phyloP scores from a whole-genome alignment of 2,797 vertebrate species.

The Epinephelus awoara region DNA sequence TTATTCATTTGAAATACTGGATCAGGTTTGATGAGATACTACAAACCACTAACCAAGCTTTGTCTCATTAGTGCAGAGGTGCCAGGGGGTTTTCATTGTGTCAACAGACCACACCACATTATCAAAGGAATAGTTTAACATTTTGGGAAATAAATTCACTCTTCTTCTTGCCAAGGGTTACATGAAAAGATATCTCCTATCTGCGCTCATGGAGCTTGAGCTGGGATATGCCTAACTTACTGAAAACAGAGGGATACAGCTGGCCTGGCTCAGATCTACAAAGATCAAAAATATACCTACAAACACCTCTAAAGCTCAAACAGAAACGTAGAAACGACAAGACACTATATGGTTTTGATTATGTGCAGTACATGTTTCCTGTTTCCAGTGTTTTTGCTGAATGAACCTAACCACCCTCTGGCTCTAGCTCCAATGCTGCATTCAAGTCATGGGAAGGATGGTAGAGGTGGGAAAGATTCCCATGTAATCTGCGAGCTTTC shows the following conservation, averaged over 20 bases:
- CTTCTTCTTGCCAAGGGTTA: background rate
- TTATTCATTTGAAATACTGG: conserved; percentile 28
- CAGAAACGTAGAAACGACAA: too few species aligned
- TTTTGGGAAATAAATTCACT: background rate
- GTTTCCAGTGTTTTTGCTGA: background rate
- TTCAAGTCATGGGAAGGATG: too few species aligned
- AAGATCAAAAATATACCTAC: background rate
- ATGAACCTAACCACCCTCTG: background rate
- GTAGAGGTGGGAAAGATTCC: background rate
- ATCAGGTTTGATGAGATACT: conserved; percentile 21
- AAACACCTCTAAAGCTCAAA: background rate
- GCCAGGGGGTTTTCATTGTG: background rate
- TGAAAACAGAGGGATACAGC: background rate
- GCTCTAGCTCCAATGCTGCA: background rate
- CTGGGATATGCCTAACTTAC: background rate
- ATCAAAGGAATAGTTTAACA: conserved; percentile 2
- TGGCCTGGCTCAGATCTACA: background rate
- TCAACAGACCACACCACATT: background rate
- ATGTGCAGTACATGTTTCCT: background rate
- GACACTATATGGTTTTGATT: background rate
- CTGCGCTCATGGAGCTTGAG: background rate
- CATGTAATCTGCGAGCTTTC: background rate
- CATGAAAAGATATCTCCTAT: conserved; percentile 5
- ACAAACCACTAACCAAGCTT: background rate
- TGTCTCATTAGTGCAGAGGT: background rate